These are phyloP conservation scores for Leontopithecus rosalia DNA, from an alignment of 2,797 vertebrate species.

Conservation along the genomic window DNA sequence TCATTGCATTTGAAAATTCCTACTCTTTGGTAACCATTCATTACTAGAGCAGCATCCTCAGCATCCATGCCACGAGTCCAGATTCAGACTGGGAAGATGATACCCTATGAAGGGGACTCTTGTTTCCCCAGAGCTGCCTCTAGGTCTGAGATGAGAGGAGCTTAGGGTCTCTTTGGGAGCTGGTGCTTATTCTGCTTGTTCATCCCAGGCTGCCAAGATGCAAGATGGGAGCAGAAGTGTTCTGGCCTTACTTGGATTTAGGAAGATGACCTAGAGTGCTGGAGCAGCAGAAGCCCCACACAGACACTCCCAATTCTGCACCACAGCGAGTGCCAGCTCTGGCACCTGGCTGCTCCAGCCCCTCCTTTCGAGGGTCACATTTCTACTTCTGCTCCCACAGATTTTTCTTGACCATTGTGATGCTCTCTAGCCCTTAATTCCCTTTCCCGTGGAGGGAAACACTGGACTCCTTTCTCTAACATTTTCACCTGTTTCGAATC, in stretches of 20 bases:
- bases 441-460: not conserved
- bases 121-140: not conserved
- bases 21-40: not conserved
- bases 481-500: not conserved
- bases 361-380: not conserved
- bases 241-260: not conserved
- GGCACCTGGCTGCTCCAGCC: not conserved
- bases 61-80: not conserved
- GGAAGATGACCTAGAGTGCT: not conserved
- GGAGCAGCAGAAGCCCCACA: too few relatives aligned
- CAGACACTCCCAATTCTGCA: accelerated
- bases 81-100: not conserved
- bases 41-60: not conserved
- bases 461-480: not conserved
- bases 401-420: not conserved
- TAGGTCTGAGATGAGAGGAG: not conserved
- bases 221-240: not conserved
- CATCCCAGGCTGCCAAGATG: not conserved
- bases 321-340: not conserved
- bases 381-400: not conserved
- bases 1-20: not conserved
- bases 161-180: not conserved
- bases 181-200: accelerated
- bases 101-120: not conserved
- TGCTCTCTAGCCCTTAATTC: not conserved